Conservation (phyloP, 2,113 vertebrate genomes). For the Corythoichthys haematopterus region DNA sequence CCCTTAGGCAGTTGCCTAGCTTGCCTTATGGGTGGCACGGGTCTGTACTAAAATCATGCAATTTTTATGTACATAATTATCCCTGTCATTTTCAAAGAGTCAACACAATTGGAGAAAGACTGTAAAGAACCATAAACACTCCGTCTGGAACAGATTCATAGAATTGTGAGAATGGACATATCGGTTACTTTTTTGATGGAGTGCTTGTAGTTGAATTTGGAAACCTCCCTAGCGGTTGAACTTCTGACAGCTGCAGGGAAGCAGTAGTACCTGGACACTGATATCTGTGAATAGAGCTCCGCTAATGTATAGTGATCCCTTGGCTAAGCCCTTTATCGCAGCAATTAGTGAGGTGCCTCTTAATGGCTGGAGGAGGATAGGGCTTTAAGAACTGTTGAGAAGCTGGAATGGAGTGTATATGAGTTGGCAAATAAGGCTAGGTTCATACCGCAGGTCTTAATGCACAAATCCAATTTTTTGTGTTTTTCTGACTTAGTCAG, state of each 20-base stretch:
- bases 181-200: background rate
- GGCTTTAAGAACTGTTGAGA: constrained; percentile 42
- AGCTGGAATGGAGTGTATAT: background rate
- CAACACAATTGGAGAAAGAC: background rate
- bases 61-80: background rate
- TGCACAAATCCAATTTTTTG: no score
- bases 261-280: constrained; percentile 29
- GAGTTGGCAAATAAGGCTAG: background rate
- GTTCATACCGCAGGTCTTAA: no score
- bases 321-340: constrained; percentile 66
- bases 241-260: constrained; percentile 44
- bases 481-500: no score
- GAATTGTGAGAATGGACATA: background rate
- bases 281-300: constrained; percentile 60
- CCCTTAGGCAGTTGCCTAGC: no score
- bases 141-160: background rate
- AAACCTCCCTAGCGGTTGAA: background rate
- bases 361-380: constrained; percentile 50
- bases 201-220: background rate
- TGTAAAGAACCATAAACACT: background rate
- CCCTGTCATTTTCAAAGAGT: background rate
- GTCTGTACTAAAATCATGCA: background rate
- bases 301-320: constrained; percentile 64
- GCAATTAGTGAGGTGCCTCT: constrained; percentile 65
- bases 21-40: no score